Percentiles rank a stretch among this genome's conserved stretches.
These are phyloP conservation scores for Lysiphlebus fabarum DNA, from an alignment of 1,140 invertebrate species.

Conservation along the genomic window DNA sequence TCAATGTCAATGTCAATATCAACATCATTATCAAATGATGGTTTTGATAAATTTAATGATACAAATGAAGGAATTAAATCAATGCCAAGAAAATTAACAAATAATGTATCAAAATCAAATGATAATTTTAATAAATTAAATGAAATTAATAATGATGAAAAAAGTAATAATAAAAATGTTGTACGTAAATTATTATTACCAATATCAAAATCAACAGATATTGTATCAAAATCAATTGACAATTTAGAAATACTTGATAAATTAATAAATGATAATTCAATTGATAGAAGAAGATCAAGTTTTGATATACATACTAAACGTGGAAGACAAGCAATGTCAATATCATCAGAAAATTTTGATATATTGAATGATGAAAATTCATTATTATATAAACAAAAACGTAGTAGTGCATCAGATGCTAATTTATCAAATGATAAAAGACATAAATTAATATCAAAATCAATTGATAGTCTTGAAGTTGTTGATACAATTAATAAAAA, in stretches of 20 bases:
- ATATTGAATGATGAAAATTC: conserved; percentile 31
- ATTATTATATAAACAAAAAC: conserved; percentile 36
- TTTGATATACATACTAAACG: conserved; percentile 38
- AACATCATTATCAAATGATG: conserved; percentile 40
- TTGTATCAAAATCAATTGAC: conserved; percentile 46
- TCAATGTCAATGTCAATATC: conserved; percentile 38
- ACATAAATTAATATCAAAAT: conserved; percentile 35
- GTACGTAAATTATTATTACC: conserved; percentile 31
- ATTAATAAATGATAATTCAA: conserved; percentile 40
- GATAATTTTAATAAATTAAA: conserved; percentile 42
- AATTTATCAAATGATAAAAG: conserved; percentile 36
- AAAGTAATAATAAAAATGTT: conserved; percentile 36
- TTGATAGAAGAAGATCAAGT: conserved; percentile 43
- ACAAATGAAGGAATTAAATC: conserved; percentile 36
- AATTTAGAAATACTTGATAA: conserved; percentile 43
- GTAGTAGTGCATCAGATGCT: conserved; percentile 47
- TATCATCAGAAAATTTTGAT: conserved; percentile 50
- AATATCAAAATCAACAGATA: conserved; percentile 39
- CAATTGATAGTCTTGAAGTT: conserved; percentile 43
- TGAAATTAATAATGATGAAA: conserved; percentile 32
- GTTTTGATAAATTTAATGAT: conserved; percentile 46
- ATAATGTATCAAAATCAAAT: conserved; percentile 44
- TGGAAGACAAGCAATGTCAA: conserved; percentile 41
- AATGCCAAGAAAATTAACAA: conserved; percentile 16
- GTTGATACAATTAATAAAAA: conserved; percentile 28